Evolutionary conservation across 2,113 vertebrate species (phyloP).

Genomic region (Haplochromis vanheusdeni): DNA sequence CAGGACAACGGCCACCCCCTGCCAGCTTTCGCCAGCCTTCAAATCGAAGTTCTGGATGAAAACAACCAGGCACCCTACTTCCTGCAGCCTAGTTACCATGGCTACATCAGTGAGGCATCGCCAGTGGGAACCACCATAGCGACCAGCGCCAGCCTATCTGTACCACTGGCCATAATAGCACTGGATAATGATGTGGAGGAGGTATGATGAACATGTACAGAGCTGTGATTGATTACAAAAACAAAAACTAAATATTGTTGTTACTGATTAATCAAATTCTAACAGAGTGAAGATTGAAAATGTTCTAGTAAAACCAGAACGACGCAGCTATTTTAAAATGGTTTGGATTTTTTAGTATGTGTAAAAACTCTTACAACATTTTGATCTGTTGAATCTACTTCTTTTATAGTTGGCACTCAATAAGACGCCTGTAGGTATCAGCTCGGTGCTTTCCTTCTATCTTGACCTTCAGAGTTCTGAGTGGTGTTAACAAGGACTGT

Average conservation of each 20-base stretch:
- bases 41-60: slow-evolving; percentile 91
- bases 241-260: neutral
- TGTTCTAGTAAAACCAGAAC: neutral
- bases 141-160: slow-evolving; percentile 72
- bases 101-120: slow-evolving; percentile 87
- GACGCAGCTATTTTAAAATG: neutral
- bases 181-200: slow-evolving; percentile 95
- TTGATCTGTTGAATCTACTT: slow-evolving; percentile 49
- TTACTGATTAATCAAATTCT: neutral
- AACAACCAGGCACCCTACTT: slow-evolving; percentile 97
- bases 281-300: neutral
- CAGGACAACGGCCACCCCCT: slow-evolving; percentile 97
- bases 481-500: neutral
- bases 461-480: neutral
- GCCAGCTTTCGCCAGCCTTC: slow-evolving; percentile 91
- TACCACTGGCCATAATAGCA: slow-evolving; percentile 78
- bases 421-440: slow-evolving; percentile 80
- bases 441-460: neutral
- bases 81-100: slow-evolving; percentile 80
- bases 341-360: neutral
- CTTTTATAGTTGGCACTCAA: slow-evolving; percentile 69
- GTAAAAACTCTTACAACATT: neutral
- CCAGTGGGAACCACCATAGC: slow-evolving; percentile 87
- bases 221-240: neutral
- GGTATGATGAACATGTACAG: slow-evolving; percentile 56